Evolutionary conservation across 2,113 vertebrate genomes (phyloP), one percentile per base, ranked within the genome.

Genomic region (Sorex araneus): DNA sequence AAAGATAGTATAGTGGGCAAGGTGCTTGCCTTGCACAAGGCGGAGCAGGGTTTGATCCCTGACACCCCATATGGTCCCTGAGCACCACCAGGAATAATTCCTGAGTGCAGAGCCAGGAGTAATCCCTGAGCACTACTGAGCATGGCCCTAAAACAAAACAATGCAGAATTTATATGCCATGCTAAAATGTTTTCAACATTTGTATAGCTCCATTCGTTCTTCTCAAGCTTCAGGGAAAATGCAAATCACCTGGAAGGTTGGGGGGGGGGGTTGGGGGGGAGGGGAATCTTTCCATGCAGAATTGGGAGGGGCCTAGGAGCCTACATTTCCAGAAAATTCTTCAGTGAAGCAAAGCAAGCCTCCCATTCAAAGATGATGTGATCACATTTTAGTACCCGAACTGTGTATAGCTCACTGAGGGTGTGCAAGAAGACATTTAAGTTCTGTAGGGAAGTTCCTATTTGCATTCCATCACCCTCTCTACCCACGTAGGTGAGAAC

Each of bases 401-500:
- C 34, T 21, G 8, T 36, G 63, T 16, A 21, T 75, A 69, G 32
- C 66, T 15, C 11, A 15, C 21, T 85, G 69, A 64, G 43, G 19
- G 2, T 3, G 78, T n/a, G 0, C 2, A 32, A n/a, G 11, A n/a
- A 87, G 50, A 25, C 36, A n/a, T 23, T 1, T 1, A 6, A 32
- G 30, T 45, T 40, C 28, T 63, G 21, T 2, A 80, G 70, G 25
- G 34, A 67, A 54, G 50, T 30, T 66, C 23, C 6, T 18, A 4
- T 34, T 32, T 76, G 64, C 43, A 28, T n/a, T 76, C 36, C 60
- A 1, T 13, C 15, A 10, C n/a, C 8, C 8, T 60, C 8, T 60
- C 57, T 21, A 60, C 19, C 18, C 19, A 7, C 23, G 32, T 21
- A 45, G 88, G 21, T 40, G 97, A 98, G 18, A 97, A 91, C 89